Evolutionary conservation across 2,113 vertebrate species (phyloP).

Genomic region (Phaetusa simplex): DNA sequence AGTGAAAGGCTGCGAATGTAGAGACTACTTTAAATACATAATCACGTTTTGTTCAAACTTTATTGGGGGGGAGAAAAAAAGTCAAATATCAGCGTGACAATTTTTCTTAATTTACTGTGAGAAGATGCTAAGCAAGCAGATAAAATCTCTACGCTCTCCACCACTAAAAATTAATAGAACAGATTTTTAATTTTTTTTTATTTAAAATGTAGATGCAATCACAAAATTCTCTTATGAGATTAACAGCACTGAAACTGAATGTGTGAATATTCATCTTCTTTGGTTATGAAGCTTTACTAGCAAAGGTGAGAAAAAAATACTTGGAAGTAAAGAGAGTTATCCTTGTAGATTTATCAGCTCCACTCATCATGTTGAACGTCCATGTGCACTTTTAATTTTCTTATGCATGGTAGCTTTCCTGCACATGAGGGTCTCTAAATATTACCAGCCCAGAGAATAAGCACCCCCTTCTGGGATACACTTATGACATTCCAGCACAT

Average conservation of each 20-base stretch:
- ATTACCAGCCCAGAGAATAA: conserved; percentile 11
- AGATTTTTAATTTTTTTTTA: not conserved
- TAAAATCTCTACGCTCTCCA: not conserved
- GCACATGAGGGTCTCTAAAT: not conserved
- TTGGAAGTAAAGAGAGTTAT: not conserved
- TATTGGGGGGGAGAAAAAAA: not conserved
- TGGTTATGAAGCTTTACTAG: not conserved
- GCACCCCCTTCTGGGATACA: not conserved
- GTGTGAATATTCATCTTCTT: not conserved
- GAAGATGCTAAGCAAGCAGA: not conserved
- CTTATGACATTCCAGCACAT: conserved; percentile 6
- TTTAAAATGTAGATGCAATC: not conserved
- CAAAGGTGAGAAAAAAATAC: not conserved
- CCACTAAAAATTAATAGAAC: not conserved
- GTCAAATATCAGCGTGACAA: not conserved
- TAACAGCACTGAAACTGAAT: not conserved
- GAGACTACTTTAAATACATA: not conserved
- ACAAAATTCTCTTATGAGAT: not conserved
- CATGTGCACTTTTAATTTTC: not conserved
- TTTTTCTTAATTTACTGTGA: not conserved
- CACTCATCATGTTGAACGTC: not conserved
- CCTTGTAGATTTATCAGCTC: not conserved
- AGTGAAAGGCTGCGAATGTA: not conserved
- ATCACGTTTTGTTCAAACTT: not conserved
- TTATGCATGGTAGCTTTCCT: not conserved